These are phyloP conservation scores for Ochropacha duplaris DNA, from an alignment of 2,888 invertebrate genomes.

Conservation along the genomic window DNA sequence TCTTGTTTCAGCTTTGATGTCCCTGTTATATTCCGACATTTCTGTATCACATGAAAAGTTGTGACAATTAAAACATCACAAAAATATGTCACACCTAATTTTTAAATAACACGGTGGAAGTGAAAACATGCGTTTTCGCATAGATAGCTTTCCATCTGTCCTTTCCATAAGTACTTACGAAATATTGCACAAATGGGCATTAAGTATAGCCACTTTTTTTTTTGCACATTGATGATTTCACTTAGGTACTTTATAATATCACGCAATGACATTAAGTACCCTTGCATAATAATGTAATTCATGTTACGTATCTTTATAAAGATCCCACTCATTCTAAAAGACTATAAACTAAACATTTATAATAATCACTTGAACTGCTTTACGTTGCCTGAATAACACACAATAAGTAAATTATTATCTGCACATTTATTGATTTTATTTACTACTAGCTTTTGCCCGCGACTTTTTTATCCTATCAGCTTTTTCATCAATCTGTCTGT, in stretches of 20 bases:
- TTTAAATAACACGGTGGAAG: conserved; percentile 27
- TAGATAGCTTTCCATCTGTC: conserved; percentile 43
- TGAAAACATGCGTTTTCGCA: conserved; percentile 39
- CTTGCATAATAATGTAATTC: no score
- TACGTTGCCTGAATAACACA: background rate
- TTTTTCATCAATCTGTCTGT: no score
- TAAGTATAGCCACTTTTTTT: background rate
- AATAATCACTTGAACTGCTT: background rate
- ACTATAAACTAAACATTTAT: no score
- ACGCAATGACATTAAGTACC: background rate
- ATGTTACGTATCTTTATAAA: no score
- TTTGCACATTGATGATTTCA: no score
- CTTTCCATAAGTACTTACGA: background rate
- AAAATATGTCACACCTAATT: conserved; percentile 17
- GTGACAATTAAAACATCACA: no score
- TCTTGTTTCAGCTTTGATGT: conserved; percentile 18
- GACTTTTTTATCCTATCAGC: no score
- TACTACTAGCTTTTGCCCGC: no score
- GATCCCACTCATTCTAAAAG: no score
- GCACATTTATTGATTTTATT: background rate
- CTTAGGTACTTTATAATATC: no score
- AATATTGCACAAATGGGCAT: background rate
- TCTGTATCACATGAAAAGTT: no score
- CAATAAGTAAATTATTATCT: background rate
- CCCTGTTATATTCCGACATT: conserved; percentile 20